phyloP scores from a whole-genome alignment of 2,113 vertebrate species.

The Myotis yumanensis region DNA sequence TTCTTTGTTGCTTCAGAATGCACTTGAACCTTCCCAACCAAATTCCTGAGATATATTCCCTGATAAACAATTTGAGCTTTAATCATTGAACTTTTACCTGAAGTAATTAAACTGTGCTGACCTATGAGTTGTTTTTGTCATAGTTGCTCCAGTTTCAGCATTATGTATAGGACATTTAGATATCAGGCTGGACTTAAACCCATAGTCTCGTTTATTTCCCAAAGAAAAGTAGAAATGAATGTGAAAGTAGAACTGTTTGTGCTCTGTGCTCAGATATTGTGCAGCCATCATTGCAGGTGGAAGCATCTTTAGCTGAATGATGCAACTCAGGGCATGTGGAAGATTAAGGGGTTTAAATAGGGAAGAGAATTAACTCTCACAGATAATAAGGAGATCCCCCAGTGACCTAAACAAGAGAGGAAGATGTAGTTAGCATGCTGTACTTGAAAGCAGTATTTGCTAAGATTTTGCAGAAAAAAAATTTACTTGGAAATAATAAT shows the following conservation, averaged over 20 bases:
- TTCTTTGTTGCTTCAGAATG: slow-evolving; percentile 8
- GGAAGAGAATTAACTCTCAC: background rate
- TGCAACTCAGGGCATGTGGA: background rate
- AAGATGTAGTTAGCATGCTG: background rate
- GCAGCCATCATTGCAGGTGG: background rate
- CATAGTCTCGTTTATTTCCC: background rate
- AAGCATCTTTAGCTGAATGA: slow-evolving; percentile 18
- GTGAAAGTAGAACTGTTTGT: background rate
- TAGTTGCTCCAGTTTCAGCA: background rate
- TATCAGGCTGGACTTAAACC: background rate
- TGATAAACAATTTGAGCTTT: background rate
- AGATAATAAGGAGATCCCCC: background rate
- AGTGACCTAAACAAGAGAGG: background rate
- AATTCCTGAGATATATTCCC: background rate
- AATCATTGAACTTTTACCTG: slow-evolving; percentile 5
- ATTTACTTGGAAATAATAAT: slow-evolving; percentile 31
- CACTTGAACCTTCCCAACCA: background rate
- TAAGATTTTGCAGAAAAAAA: background rate
- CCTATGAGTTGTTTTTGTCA: background rate
- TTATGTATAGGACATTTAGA: background rate
- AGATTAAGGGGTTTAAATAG: background rate
- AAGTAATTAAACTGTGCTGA: background rate
- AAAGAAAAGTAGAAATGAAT: background rate
- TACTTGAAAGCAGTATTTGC: background rate
- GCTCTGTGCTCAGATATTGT: background rate